Conservation (phyloP, 1,140 invertebrate species). For the Pseudoatta argentina region DNA sequence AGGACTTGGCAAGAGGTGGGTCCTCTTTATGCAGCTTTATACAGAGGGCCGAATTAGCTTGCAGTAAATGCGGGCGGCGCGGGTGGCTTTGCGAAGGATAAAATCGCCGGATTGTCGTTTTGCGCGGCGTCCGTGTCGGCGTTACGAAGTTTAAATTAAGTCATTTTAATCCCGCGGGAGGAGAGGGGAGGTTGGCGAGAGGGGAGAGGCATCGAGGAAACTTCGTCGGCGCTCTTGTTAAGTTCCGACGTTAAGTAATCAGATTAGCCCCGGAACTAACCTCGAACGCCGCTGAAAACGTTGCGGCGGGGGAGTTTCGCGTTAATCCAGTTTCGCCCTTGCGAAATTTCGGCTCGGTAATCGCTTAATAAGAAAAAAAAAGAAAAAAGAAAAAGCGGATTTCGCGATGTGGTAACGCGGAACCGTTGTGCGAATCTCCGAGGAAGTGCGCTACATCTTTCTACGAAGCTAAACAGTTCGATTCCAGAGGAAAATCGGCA, state of each 20-base stretch:
- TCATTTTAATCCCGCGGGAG: constrained; percentile 71
- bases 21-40: constrained; percentile 23
- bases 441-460: background rate
- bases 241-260: constrained; percentile 73
- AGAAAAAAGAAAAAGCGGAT: constrained; percentile 23
- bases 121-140: constrained; percentile 46
- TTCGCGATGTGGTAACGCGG: background rate
- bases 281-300: constrained; percentile 68
- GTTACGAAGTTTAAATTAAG: constrained; percentile 74
- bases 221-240: constrained; percentile 67
- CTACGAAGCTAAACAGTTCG: background rate
- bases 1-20: background rate
- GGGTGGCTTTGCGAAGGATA: constrained; percentile 65
- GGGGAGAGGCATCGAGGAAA: constrained; percentile 40
- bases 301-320: constrained; percentile 49
- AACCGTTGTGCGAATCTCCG: background rate
- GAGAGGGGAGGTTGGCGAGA: no score
- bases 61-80: constrained; percentile 62
- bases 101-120: constrained; percentile 65
- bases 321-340: constrained; percentile 66
- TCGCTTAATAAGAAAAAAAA: constrained; percentile 29
- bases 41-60: constrained; percentile 51
- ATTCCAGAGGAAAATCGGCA: background rate
- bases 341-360: constrained; percentile 61
- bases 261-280: constrained; percentile 71